Evolutionary conservation across 2,888 invertebrate species (phyloP).

Genomic region (Plebejus melissa): DNA sequence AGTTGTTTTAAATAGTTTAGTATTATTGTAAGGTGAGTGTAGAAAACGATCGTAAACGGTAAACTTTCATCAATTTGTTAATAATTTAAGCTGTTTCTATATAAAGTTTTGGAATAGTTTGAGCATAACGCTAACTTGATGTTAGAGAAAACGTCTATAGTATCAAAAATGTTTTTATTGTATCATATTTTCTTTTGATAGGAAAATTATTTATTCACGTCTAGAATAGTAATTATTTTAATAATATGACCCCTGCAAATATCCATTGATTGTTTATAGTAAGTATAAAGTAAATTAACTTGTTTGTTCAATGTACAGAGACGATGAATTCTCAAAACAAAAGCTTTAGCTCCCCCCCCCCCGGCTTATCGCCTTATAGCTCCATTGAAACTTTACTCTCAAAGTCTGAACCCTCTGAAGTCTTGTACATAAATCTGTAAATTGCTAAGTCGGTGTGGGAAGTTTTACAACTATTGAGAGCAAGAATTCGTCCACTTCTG

Average conservation of each 20-base stretch:
- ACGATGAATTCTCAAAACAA: conserved; percentile 11
- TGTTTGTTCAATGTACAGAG: background rate
- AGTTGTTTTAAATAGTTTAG: background rate
- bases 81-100: too few relatives aligned
- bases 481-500: background rate
- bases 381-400: conserved; percentile 3
- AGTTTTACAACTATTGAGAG: background rate
- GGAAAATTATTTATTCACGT: too few relatives aligned
- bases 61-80: too few relatives aligned
- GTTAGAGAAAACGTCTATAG: too few relatives aligned
- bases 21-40: background rate
- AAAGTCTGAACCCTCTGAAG: conserved; percentile 1
- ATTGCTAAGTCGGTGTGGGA: background rate
- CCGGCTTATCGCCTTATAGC: conserved; percentile 17
- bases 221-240: too few relatives aligned
- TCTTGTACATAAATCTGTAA: conserved; percentile 17
- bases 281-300: background rate
- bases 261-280: too few relatives aligned
- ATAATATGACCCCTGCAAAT: too few relatives aligned
- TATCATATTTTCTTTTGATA: too few relatives aligned
- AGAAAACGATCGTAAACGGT: too few relatives aligned
- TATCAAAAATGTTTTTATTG: too few relatives aligned
- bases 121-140: too few relatives aligned
- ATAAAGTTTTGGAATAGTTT: too few relatives aligned
- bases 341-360: conserved; percentile 2